A percentile compares a stretch with the other conserved stretches of the same genome.
Evolutionary conservation across 2,888 invertebrate species (phyloP).

Genomic region (Argyra leucocephala): DNA sequence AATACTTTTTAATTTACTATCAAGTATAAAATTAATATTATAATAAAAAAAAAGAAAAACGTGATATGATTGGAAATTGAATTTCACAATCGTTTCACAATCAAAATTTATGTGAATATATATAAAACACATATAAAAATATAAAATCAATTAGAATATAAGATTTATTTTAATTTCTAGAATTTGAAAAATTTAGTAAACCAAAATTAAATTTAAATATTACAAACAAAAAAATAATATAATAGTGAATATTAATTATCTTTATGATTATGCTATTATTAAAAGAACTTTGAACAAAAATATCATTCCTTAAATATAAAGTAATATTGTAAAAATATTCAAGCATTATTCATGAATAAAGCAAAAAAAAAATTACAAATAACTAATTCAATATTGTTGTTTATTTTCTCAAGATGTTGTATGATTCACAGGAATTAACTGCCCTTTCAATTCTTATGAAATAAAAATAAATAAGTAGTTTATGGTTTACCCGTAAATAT

Average conservation of each 20-base stretch:
- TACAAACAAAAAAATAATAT: background rate
- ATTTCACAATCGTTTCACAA: background rate
- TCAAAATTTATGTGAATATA: background rate
- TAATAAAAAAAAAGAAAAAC: background rate
- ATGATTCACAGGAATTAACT: too few relatives aligned
- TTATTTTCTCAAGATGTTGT: too few relatives aligned
- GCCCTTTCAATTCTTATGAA: too few relatives aligned
- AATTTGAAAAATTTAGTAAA: background rate
- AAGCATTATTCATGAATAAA: background rate
- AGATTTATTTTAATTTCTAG: background rate
- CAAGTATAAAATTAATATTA: background rate
- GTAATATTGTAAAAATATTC: background rate
- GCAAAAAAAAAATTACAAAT: background rate
- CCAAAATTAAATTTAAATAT: background rate
- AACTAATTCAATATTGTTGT: background rate
- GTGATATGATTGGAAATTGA: background rate
- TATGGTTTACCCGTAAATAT: too few relatives aligned
- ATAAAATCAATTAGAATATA: background rate
- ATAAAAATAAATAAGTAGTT: too few relatives aligned
- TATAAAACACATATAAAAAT: background rate
- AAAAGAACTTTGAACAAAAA: background rate
- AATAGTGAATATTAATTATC: background rate
- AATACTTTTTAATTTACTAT: background rate
- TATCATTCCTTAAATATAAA: background rate
- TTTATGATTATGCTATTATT: background rate